Evolutionary conservation across 2,888 invertebrate genomes (phyloP), one percentile per base, ranked within the genome.

Genomic region (Apamea crenata): DNA sequence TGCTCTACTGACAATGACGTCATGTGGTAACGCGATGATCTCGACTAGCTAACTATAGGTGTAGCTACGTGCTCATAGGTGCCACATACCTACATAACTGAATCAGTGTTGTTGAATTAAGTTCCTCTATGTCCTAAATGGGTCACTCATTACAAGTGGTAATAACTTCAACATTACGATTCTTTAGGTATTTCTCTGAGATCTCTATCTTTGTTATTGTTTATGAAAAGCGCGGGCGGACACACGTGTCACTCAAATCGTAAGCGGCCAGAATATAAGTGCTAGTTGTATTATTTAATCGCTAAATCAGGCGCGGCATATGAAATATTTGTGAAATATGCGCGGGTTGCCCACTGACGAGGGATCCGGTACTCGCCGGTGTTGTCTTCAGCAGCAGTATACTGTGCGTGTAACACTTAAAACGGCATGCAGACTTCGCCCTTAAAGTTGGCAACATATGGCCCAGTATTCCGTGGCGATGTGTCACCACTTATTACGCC

Each of bases 381-480:
- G 95, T 94, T 95, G 96, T 96, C 96, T 96, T 96, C 96, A 92
- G 94, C 96, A 95, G 93, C 95, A 95, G 90, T 92, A 91, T 91
- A 90, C 91, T 88, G 91, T 94, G 95, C 95, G 95, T 95, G 95
- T 92, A 90, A 92, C 88, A 90, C 87, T 87, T 82, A 75, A 66
- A 53, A 40, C 67, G 71, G 79, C 93, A 94, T 82, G 91, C 93
- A 78, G 95, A 90, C 91, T 89, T 95, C 94, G 91, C 90, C 93
- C 90, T 92, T 96, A 94, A 78, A 18, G 0, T 4, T 32, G 79
- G 86, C 66, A 68, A 40, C 82, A 90, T 91, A 96, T 90, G 93
- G 91, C 90, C 88, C 88, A 92, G 91, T 94, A 92, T 94, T 83
- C 93, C 93, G 86, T 91, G 93, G 86, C 90, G 86, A 86, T 88